Percentiles rank a stretch among this genome's conserved stretches.
Conservation (phyloP, 92 coral and sea anemone species). For the Parazoanthus atlanticus region DNA sequence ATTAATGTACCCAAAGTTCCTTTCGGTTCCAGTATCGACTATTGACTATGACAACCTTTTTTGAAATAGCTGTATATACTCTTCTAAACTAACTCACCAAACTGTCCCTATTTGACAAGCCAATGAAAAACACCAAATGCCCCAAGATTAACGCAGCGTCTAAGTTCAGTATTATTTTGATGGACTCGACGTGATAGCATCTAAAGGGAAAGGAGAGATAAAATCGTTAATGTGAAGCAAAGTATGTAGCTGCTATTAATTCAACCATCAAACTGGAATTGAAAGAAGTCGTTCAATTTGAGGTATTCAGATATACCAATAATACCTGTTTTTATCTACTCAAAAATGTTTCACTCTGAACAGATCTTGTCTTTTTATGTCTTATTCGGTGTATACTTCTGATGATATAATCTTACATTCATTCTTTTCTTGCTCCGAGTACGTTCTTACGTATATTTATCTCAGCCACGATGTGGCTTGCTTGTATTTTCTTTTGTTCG, state of each 20-base stretch:
- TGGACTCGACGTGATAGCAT: conserved; percentile 72
- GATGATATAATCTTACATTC: background rate
- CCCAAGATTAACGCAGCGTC: conserved; percentile 74
- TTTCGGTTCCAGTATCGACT: too few species aligned
- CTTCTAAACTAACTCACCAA: conserved; percentile 67
- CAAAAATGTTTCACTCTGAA: too few species aligned
- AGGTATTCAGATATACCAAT: too few species aligned
- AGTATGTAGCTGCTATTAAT: background rate
- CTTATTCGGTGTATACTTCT: background rate
- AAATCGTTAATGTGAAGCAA: background rate
- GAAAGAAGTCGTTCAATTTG: background rate
- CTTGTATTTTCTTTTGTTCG: background rate
- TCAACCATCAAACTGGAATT: background rate
- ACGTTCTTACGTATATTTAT: too few species aligned
- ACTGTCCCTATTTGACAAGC: conserved; percentile 62
- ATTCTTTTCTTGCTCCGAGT: background rate
- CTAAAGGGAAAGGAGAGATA: conserved; percentile 30
- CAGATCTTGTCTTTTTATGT: background rate
- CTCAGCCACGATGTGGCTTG: too few species aligned
- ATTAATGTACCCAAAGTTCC: too few species aligned
- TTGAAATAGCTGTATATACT: too few species aligned
- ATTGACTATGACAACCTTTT: too few species aligned
- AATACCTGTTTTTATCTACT: too few species aligned
- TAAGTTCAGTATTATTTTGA: conserved; percentile 77
- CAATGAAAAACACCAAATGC: conserved; percentile 83